These are phyloP conservation scores for Heliopora coerulea DNA, from an alignment of 92 coral and sea anemone genomes.

Conservation along the genomic window DNA sequence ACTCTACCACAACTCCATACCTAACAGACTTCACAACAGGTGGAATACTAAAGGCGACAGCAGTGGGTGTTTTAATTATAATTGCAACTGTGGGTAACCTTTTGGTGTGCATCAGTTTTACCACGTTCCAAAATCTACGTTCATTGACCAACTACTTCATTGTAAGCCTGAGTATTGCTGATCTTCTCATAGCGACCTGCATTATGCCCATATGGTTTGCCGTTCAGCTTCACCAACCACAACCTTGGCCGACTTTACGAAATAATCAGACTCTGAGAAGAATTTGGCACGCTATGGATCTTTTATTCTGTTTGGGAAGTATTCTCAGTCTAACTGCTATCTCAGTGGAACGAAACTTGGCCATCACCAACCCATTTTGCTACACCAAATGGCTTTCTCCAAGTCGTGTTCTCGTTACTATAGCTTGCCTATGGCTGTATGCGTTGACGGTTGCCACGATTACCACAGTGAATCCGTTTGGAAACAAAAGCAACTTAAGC, in stretches of 20 bases:
- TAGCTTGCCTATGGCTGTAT: constrained; percentile 71
- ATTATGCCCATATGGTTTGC: constrained; percentile 89
- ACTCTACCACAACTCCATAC: too few relatives aligned
- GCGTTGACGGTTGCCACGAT: constrained; percentile 64
- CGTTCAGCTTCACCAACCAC: constrained; percentile 52
- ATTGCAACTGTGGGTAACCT: constrained; percentile 77
- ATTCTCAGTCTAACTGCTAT: constrained; percentile 84
- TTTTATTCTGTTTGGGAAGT: constrained; percentile 74
- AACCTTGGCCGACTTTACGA: background rate
- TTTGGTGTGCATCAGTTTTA: constrained; percentile 85
- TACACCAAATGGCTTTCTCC: constrained; percentile 81
- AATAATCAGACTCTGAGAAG: constrained; percentile 32
- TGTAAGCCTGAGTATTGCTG: constrained; percentile 78
- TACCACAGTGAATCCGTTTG: constrained; percentile 54
- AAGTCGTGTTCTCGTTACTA: constrained; percentile 65
- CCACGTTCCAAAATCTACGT: constrained; percentile 81
- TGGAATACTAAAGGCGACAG: constrained; percentile 54
- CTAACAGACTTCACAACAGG: background rate
- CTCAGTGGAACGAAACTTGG: constrained; percentile 86
- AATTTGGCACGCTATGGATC: constrained; percentile 67
- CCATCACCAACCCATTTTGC: constrained; percentile 82
- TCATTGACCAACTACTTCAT: constrained; percentile 92
- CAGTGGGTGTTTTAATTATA: constrained; percentile 75
- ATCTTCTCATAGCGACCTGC: constrained; percentile 73
- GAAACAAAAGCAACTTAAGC: constrained; percentile 40